phyloP scores from a whole-genome alignment of 2,888 invertebrate species.

The Neelides folsomi region DNA sequence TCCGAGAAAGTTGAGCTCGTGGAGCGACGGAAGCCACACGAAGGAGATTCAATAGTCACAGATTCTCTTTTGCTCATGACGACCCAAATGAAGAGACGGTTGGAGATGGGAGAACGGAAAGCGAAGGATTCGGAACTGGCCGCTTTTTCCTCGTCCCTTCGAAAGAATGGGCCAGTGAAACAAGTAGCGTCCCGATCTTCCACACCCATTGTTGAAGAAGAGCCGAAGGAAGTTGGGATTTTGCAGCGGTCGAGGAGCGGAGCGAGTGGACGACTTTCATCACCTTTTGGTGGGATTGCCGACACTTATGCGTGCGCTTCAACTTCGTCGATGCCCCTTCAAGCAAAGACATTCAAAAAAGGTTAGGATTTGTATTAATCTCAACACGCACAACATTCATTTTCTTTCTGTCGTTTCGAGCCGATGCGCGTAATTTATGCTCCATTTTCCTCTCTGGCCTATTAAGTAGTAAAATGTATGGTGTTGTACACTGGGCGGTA shows the following conservation, averaged over 20 bases:
- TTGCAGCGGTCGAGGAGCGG: slow-evolving; percentile 12
- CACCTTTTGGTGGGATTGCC: slow-evolving; percentile 33
- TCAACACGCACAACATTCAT: too few relatives aligned
- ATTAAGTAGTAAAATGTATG: too few relatives aligned
- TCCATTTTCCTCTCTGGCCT: too few relatives aligned
- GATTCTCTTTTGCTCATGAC: slow-evolving; percentile 30
- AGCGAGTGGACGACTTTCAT: slow-evolving; percentile 14
- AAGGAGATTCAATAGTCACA: slow-evolving; percentile 31
- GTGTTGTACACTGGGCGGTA: too few relatives aligned
- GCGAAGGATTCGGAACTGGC: too few relatives aligned
- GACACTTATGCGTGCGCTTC: slow-evolving; percentile 32
- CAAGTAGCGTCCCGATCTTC: slow-evolving; percentile 16
- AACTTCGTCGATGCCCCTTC: too few relatives aligned
- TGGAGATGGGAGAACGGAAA: not conserved
- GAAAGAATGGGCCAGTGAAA: slow-evolving; percentile 26
- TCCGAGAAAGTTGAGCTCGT: slow-evolving; percentile 26
- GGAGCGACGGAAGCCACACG: slow-evolving; percentile 12
- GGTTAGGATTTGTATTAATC: too few relatives aligned
- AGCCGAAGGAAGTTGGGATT: slow-evolving; percentile 3
- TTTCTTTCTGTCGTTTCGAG: too few relatives aligned
- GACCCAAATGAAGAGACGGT: slow-evolving; percentile 5
- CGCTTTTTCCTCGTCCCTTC: slow-evolving; percentile 28
- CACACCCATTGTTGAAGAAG: slow-evolving; percentile 1
- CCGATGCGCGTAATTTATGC: too few relatives aligned
- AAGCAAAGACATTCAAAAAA: too few relatives aligned